These are phyloP conservation scores for Thamnaconus septentrionalis DNA, from an alignment of 2,113 vertebrate species.

Conservation along the genomic window DNA sequence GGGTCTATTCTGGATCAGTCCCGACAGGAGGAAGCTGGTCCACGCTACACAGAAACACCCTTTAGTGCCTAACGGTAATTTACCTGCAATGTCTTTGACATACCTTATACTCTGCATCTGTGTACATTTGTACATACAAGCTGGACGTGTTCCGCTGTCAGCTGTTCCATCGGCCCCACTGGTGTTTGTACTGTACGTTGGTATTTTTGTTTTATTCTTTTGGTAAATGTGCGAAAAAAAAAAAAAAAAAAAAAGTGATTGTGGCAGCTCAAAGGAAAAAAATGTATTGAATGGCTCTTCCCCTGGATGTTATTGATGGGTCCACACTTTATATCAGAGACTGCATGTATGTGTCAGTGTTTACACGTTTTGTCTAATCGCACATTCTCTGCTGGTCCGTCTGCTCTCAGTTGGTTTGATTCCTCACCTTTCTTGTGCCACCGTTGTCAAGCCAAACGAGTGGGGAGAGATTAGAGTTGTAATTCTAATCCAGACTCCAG, in stretches of 20 bases:
- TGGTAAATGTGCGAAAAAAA: conserved; percentile 41
- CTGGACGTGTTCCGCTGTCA: conserved; percentile 54
- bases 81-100: conserved; percentile 74
- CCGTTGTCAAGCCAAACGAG: too few relatives aligned
- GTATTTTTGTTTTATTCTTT: conserved; percentile 44
- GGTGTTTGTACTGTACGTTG: conserved; percentile 50
- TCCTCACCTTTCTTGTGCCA: too few relatives aligned
- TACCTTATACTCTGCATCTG: conserved; percentile 28
- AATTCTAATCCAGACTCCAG: too few relatives aligned
- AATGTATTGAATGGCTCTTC: too few relatives aligned
- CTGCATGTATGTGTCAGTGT: background rate
- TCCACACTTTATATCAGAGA: too few relatives aligned
- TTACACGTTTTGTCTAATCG: too few relatives aligned
- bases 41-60: conserved; percentile 73
- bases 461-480: too few relatives aligned
- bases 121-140: conserved; percentile 70
- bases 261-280: too few relatives aligned
- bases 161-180: conserved; percentile 34
- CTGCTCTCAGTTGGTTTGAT: background rate
- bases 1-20: background rate
- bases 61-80: conserved; percentile 76
- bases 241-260: too few relatives aligned
- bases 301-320: too few relatives aligned
- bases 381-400: background rate
- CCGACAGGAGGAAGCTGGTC: conserved; percentile 41